Base-by-base conservation (phyloP, 2,888 invertebrate species). In the Drosophila rubida region DNA sequence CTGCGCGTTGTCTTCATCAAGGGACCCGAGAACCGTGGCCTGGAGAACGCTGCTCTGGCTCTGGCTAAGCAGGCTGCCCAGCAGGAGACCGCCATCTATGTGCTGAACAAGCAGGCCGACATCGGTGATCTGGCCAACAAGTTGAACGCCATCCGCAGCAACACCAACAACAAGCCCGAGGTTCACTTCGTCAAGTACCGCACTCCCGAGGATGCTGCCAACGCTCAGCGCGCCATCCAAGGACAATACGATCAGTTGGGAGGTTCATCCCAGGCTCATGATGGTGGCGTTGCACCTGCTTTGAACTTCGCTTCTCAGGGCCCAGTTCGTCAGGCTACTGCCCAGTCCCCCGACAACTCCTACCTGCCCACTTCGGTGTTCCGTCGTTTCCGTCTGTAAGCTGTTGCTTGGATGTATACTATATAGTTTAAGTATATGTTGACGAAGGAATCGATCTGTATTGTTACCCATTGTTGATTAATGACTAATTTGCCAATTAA, bases 181-280 rank as follows among this genome's bases (percentile, higher is more conserved):
- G 90, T 91, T 6, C 89, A 89, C 74, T 90, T 90, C 62, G 86
- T 91, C 64, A 91, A 91, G 75, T 91, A 91, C 72, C 90, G 89
- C 46, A 90, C 90, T 0, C 77, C 83, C 0, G 88, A 89, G 66
- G 90, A 90, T 77, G 90, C 90, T 54, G 71, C 75, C 57, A 84
- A 84, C 14, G 90, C 90, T 4, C 90, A 90, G 57, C 78, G 78
- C 3, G 74, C 85, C 11, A 90, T 90, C 44, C 89, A 90, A 69
- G 50, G 54, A 0, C 89, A 90, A 65, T 90, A 89, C 65, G 87
- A 90, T 65, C 60, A 73, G 19, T 65, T 90, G 65, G 87, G 85
- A 32, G 90, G 90, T 19, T 11, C 63, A 7, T 80, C 82, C 16
- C 73, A 79, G 37, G 48, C 87, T 32, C 73, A 70, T 48, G 74